Evolutionary conservation across 1,140 invertebrate genomes (phyloP).

Genomic region (Procambarus clarkii): DNA sequence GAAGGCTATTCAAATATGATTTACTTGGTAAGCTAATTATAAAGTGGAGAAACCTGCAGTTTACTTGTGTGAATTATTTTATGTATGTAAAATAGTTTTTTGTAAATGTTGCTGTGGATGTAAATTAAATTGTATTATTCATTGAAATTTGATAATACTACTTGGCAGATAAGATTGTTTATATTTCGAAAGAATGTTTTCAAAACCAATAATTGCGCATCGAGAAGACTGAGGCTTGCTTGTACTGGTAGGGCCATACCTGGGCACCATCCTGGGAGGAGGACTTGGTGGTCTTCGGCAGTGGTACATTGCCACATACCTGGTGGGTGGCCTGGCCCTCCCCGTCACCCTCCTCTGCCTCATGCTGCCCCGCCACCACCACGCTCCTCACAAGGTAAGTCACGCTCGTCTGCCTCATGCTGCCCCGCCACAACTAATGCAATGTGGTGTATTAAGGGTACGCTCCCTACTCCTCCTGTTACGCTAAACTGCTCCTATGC

Average conservation of each 20-base stretch:
- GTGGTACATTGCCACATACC: constrained; percentile 37
- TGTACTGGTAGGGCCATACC: background rate
- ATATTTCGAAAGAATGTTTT: background rate
- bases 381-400: background rate
- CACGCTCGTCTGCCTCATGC: background rate
- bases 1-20: too few relatives aligned
- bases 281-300: background rate
- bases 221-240: background rate
- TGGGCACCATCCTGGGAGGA: constrained; percentile 26
- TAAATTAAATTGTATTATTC: too few relatives aligned
- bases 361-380: background rate
- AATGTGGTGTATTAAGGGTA: too few relatives aligned
- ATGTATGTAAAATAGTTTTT: too few relatives aligned
- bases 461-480: too few relatives aligned
- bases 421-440: background rate
- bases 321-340: constrained; percentile 23
- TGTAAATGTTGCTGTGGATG: too few relatives aligned
- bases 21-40: too few relatives aligned
- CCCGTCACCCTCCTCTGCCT: constrained; percentile 26
- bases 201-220: too few relatives aligned
- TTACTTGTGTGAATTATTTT: too few relatives aligned
- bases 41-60: too few relatives aligned
- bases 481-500: too few relatives aligned
- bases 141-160: too few relatives aligned
- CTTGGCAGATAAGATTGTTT: background rate